A percentile compares a stretch with the other conserved stretches of the same genome.
phyloP scores from a whole-genome alignment of 2,888 invertebrate species.

The Cephus pygmeus region DNA sequence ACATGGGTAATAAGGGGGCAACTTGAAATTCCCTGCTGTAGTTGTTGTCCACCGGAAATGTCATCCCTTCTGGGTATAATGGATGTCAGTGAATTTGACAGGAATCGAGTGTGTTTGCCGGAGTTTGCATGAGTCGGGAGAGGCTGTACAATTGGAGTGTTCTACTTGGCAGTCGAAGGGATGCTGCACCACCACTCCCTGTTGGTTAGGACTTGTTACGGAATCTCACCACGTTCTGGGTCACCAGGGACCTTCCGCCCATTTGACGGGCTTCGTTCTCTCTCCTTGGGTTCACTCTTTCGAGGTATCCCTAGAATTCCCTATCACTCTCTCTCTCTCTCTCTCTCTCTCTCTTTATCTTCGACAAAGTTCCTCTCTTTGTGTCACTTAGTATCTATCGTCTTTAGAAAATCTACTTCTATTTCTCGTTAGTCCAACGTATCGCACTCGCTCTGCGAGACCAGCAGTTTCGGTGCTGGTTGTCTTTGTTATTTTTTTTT shows the following conservation, averaged over 20 bases:
- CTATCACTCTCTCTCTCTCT: slow-evolving; percentile 1
- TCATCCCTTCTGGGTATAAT: neutral
- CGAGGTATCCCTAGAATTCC: slow-evolving; percentile 4
- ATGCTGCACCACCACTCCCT: slow-evolving; percentile 9
- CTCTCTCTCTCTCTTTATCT: slow-evolving; percentile 8
- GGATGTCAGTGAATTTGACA: neutral
- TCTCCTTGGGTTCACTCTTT: neutral
- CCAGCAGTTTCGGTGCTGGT: neutral
- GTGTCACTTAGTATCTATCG: neutral
- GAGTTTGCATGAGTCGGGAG: neutral
- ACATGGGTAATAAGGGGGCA: neutral
- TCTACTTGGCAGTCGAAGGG: slow-evolving; percentile 24
- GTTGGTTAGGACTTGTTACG: neutral
- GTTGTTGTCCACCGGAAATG: neutral
- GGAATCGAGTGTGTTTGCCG: neutral
- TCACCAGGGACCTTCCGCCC: neutral
- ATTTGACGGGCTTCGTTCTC: neutral
- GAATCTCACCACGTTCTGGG: slow-evolving; percentile 1
- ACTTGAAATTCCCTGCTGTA: neutral
- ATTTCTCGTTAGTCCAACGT: neutral
- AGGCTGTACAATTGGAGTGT: slow-evolving; percentile 18
- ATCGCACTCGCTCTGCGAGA: neutral
- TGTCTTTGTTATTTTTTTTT: neutral
- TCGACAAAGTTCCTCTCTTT: neutral
- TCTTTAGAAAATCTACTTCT: slow-evolving; percentile 4